These are phyloP conservation scores for Uloborus diversus DNA, from an alignment of 1,140 invertebrate genomes.

Conservation along the genomic window DNA sequence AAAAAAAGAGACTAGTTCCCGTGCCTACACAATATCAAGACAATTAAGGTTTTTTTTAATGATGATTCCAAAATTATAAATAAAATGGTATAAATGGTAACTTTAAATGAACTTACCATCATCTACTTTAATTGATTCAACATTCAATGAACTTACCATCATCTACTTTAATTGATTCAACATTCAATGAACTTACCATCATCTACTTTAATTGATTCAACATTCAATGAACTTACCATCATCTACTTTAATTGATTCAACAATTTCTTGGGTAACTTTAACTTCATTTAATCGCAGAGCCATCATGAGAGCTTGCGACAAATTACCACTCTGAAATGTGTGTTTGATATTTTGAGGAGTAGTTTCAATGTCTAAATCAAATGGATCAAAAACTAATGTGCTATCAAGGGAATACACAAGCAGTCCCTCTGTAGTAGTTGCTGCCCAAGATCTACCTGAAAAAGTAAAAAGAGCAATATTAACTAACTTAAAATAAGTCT, in stretches of 20 bases:
- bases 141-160: too few species aligned
- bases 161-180: too few species aligned
- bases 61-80: too few species aligned
- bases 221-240: slow-evolving; percentile 39
- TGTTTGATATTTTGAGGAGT: slow-evolving; percentile 75
- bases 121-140: too few species aligned
- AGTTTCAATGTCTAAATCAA: slow-evolving; percentile 80
- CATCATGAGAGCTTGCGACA: slow-evolving; percentile 80
- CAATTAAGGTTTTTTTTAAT: too few species aligned
- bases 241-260: slow-evolving; percentile 75
- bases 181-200: slow-evolving; percentile 39
- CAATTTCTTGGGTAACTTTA: slow-evolving; percentile 78
- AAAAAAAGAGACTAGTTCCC: too few species aligned
- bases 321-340: slow-evolving; percentile 73
- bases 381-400: slow-evolving; percentile 83
- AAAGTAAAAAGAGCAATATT: slow-evolving; percentile 57
- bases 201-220: slow-evolving; percentile 73
- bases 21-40: too few species aligned
- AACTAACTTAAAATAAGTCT: background rate
- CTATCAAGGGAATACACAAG: slow-evolving; percentile 88
- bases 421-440: slow-evolving; percentile 92
- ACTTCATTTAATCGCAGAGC: slow-evolving; percentile 87
- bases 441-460: slow-evolving; percentile 84
- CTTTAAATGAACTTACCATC: too few species aligned
- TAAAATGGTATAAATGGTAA: too few species aligned